Base-by-base conservation (phyloP, 53 echinoderm and acorn worm species). In the Luidia sarsii region DNA sequence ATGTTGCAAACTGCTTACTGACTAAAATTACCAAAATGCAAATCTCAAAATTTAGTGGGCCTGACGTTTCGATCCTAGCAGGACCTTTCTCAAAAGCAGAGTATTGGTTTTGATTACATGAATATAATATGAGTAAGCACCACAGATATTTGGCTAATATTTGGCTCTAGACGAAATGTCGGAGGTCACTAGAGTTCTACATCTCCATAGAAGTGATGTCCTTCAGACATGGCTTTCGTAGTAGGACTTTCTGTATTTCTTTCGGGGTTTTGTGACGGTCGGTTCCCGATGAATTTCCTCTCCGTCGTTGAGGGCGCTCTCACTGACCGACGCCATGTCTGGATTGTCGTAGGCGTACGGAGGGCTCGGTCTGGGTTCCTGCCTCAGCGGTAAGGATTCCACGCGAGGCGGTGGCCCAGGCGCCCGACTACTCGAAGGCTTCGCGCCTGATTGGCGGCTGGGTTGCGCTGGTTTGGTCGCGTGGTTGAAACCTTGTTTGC, bases 181-280 rank as follows among this genome's bases (percentile, higher is more conserved):
- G n/a, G n/a, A n/a, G n/a, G n/a, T n/a, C n/a, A n/a, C n/a, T n/a
- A n/a, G n/a, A n/a, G n/a, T n/a, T n/a, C n/a, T n/a, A n/a, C n/a
- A n/a, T 45, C 46, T 45, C 14, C 14, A 9, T 14, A 45, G 7
- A 7, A 45, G n/a, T n/a, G n/a, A n/a, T n/a, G n/a, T n/a, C n/a
- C 5, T 3, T 70, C 24, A 70, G 18, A 70, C 70, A 13, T 70
- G 70, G 51, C 70, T 70, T 23, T 70, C 70, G 36, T 70, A 70
- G 20, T 70, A 70, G 16, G 70, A 70, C 4, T 70, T 70, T 33
- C 70, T 70, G 52, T 70, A 70, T n/a, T 51, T 50, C 0, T 25
- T 30, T 33, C 13, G 50, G 31, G 49, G 30, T 23, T 70, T 31
- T 30, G 30, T 28, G 7, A 16, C 51, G 50, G 33, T 33, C 8